Evolutionary conservation across 1,140 invertebrate genomes (phyloP), one percentile per base, ranked within the genome.

Genomic region (Leptestheria dahalacensis): DNA sequence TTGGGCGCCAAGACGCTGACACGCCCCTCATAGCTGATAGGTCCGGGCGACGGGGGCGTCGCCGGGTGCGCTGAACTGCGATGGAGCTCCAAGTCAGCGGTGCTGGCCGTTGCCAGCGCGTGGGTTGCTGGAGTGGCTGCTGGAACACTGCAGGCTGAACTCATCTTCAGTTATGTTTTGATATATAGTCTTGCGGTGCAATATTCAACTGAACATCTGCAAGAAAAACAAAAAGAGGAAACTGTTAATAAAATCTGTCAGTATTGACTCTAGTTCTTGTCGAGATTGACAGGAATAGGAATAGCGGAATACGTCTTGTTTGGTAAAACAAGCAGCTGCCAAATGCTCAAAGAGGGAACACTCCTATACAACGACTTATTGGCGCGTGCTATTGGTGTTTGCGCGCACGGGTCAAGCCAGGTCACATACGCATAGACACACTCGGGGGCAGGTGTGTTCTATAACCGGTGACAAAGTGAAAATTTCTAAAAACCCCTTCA

Each of bases 11-110:
- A 62, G 18, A 66, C 47, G 47, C 64, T 65, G 2, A 66, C 58
- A 12, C 65, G 60, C 12, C 65, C 65, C 53, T 66, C 65, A 59
- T 65, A 66, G 57, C 65, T 66, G 59, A 66, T 66, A n/a, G 60
- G 62, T 18, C 59, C 56, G n/a, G 62, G 20, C 11, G 4, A 24
- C 25, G 48, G 20, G 1, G 58, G 48, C 4, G 46, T 21, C 1
- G 58, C 25, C 28, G 56, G 56, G 21, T 58, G 47, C 48, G 58
- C 28, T 29, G 49, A 33, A 20, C 1, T 48, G 21, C 51, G 58
- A 28, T 11, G 53, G 3, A 55, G 33, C 28, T 54, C 25, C 52
- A 3, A 33, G 1, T 20, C 26, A 15, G 21, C 33, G 50, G 6
- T 23, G 6, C 33, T 29, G 53, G 33, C 33, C 15, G 33, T 6